These are phyloP conservation scores for Steatornis caripensis DNA, from an alignment of 2,113 vertebrate species.

Conservation along the genomic window DNA sequence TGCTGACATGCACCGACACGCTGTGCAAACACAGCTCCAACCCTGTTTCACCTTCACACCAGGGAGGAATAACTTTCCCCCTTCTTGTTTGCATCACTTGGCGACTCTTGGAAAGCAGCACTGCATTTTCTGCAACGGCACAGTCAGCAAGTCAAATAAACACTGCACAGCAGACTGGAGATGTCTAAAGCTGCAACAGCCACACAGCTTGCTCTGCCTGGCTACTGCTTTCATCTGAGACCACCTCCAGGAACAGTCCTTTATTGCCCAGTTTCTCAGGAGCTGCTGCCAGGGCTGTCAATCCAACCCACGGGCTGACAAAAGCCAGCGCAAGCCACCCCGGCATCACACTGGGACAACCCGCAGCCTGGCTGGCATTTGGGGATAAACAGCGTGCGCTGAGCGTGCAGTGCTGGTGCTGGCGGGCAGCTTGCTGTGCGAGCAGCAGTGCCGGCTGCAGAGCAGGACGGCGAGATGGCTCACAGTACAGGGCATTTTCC, in stretches of 20 bases:
- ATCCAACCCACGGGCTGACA: neutral
- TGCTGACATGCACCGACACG: rapidly evolving
- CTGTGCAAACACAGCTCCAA: neutral
- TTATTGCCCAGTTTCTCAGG: neutral
- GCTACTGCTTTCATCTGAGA: neutral
- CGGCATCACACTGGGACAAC: neutral
- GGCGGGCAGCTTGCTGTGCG: neutral
- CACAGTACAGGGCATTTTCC: neutral
- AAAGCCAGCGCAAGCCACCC: neutral
- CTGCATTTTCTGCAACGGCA: neutral
- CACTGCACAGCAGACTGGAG: neutral
- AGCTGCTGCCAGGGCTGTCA: neutral
- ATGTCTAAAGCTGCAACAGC: neutral
- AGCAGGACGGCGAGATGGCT: rapidly evolving
- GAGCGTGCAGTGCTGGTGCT: neutral
- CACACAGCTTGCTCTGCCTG: too few relatives aligned
- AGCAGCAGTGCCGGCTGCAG: neutral
- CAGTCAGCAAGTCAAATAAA: neutral
- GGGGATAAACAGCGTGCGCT: neutral
- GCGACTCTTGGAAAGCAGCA: neutral
- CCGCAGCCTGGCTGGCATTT: rapidly evolving
- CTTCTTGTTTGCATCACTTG: neutral
- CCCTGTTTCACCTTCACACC: neutral
- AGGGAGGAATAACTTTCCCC: too few relatives aligned
- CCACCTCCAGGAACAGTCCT: neutral